Evolutionary conservation across 2,888 invertebrate genomes (phyloP).

Genomic region (Chrysotoxum bicinctum): DNA sequence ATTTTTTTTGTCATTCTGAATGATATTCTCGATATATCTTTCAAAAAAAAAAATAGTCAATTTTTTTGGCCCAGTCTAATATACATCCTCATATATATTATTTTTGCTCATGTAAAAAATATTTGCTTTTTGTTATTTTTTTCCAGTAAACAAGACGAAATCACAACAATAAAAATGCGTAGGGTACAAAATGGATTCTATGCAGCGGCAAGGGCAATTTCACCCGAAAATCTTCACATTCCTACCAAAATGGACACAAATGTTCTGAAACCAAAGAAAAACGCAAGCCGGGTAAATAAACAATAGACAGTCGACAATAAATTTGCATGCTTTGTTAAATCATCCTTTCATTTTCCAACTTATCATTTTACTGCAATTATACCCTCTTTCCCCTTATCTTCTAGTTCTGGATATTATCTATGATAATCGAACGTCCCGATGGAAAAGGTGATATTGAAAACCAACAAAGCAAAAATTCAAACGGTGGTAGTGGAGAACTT

Average conservation of each 20-base stretch:
- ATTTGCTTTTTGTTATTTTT: neutral
- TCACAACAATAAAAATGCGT: conserved; percentile 75
- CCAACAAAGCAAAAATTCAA: conserved; percentile 49
- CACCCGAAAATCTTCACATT: conserved; percentile 77
- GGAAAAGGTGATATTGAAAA: conserved; percentile 77
- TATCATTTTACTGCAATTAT: too few species aligned
- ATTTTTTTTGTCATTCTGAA: too few species aligned
- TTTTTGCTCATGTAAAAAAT: neutral
- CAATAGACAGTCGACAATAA: neutral
- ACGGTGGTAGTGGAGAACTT: conserved; percentile 63
- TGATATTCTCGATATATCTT: too few species aligned
- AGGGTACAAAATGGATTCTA: conserved; percentile 75
- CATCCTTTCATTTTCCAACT: conserved; percentile 12
- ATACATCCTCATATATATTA: too few species aligned
- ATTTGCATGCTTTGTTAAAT: neutral
- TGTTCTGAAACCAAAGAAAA: conserved; percentile 74
- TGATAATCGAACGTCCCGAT: conserved; percentile 80
- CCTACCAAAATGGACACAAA: conserved; percentile 75
- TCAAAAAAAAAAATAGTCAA: too few species aligned
- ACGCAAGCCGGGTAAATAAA: conserved; percentile 76
- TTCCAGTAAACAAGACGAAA: conserved; percentile 30
- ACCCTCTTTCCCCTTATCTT: neutral
- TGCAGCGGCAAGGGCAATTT: conserved; percentile 73
- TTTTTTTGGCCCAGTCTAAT: too few species aligned
- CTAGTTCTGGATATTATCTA: conserved; percentile 80